phyloP scores from a whole-genome alignment of 1,140 invertebrate genomes.

The Macrosteles quadrilineatus region DNA sequence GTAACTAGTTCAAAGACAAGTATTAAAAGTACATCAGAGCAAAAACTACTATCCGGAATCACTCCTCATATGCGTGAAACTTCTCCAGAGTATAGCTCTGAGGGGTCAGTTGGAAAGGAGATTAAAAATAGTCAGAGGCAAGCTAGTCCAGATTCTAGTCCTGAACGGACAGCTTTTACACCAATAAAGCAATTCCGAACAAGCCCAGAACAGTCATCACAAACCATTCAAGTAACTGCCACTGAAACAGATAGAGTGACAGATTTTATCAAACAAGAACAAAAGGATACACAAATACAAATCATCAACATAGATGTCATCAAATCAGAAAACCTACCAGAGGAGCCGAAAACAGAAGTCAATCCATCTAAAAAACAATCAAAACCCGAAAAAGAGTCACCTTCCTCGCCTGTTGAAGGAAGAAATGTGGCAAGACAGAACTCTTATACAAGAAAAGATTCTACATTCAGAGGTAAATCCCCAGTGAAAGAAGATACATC shows the following conservation, averaged over 20 bases:
- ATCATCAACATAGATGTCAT: background rate
- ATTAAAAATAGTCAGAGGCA: slow-evolving; percentile 30
- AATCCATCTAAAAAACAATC: too few relatives aligned
- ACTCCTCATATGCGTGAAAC: slow-evolving; percentile 38
- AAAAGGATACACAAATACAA: background rate
- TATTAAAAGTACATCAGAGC: background rate
- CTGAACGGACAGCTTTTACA: slow-evolving; percentile 44
- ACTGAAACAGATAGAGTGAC: slow-evolving; percentile 39
- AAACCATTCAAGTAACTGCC: slow-evolving; percentile 41
- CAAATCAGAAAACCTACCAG: too few relatives aligned
- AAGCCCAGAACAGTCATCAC: slow-evolving; percentile 34
- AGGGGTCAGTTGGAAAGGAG: slow-evolving; percentile 46
- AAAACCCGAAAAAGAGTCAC: too few relatives aligned
- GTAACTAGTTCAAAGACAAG: slow-evolving; percentile 13
- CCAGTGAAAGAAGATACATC: background rate
- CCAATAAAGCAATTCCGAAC: slow-evolving; percentile 44
- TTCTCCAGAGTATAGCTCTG: slow-evolving; percentile 47
- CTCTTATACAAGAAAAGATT: background rate
- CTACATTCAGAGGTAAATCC: background rate
- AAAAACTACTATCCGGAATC: background rate
- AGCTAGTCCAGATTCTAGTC: slow-evolving; percentile 40
- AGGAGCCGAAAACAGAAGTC: too few relatives aligned
- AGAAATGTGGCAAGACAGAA: background rate
- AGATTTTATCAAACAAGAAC: background rate
- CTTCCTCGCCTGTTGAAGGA: background rate